Base-by-base conservation (phyloP, 1,140 invertebrate genomes). In the Aphelenchoides avenae region DNA sequence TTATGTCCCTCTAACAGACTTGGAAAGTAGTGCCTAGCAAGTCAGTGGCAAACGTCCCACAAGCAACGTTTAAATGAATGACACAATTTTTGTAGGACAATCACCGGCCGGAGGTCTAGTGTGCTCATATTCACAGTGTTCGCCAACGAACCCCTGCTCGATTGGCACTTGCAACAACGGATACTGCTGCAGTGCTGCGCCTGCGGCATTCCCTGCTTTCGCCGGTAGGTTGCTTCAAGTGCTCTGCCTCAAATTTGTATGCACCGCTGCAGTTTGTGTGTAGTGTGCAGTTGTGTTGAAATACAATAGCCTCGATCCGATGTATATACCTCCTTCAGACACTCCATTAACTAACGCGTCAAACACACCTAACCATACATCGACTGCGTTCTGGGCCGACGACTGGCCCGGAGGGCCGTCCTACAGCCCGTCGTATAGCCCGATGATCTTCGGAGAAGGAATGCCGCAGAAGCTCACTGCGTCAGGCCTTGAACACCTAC, bases 111-210 rank as follows among this genome's bases (percentile, higher is more conserved):
- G 52, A 29, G 71, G 70, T 54, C 49, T 73, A 36, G 66, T 74
- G 22, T 73, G 71, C 46, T 76, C 73, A 20, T 73, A 56, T 56
- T 52, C 71, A 20, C 61, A 70, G 33, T 64, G 61, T 59, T 64
- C 50, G 57, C 71, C 65, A 50, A 29, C 39, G 50, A 63, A 60
- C 30, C 70, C 75, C 13, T 74, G 75, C 56, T 53, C 48, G 20
- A 40, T 52, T 24, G 75, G 75, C 50, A 73, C 56, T 36, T 73
- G 71, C 49, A 73, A 77, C 61, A 75, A 77, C 46, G 71, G 37
- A 6, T 61, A 59, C 20, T 61, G 55, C 29, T 61, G 56, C 15
- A 41, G 5, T 47, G 27, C 53, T 18, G 36, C 33, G 11, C 15
- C 29, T 30, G 37, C 20, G 15, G 24, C 33, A 20, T 1, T 50